These are phyloP conservation scores for Colius striatus DNA, from an alignment of 2,113 vertebrate genomes.

Conservation along the genomic window DNA sequence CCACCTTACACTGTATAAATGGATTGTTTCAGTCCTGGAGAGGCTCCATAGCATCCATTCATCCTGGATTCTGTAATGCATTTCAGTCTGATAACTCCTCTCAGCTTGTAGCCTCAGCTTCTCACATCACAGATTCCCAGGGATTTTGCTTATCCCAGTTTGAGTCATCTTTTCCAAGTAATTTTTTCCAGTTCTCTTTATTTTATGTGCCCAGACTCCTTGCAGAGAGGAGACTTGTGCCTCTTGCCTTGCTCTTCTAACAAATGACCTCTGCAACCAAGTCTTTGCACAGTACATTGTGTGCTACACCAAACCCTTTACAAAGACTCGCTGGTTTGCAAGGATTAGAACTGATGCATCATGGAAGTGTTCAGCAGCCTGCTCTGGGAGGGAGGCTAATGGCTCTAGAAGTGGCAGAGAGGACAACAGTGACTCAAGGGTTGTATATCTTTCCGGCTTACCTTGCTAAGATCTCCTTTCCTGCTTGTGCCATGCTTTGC, in stretches of 20 bases:
- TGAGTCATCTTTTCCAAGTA: constrained; percentile 14
- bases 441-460: constrained; percentile 3
- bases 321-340: neutral
- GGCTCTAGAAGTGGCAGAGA: neutral
- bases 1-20: neutral
- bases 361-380: neutral
- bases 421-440: neutral
- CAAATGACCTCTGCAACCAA: neutral
- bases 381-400: neutral
- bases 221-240: neutral
- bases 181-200: neutral
- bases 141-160: neutral
- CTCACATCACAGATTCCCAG: neutral
- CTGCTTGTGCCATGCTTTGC: constrained; percentile 42
- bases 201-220: constrained; percentile 2
- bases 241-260: constrained; percentile 33
- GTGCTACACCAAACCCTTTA: neutral
- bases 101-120: neutral
- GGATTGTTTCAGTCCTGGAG: neutral
- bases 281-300: neutral
- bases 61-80: neutral
- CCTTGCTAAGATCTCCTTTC: neutral
- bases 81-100: neutral
- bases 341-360: neutral
- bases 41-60: neutral